A percentile compares a stretch with the other conserved stretches of the same genome.
These are phyloP conservation scores for Microctenopoma stevenorrisi DNA, from an alignment of 2,797 vertebrate genomes.

Conservation along the genomic window DNA sequence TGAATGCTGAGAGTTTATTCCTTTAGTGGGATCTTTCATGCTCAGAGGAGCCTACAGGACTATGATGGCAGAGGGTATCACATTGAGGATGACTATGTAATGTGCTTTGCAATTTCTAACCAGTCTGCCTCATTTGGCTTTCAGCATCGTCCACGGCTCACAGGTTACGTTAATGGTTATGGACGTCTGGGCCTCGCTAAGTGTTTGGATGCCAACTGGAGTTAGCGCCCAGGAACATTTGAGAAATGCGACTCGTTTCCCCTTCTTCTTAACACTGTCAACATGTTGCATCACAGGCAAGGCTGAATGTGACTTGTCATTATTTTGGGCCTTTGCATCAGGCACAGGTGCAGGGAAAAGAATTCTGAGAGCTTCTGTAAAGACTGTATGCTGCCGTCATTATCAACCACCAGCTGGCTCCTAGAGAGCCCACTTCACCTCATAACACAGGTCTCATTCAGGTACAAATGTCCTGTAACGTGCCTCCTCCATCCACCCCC, in stretches of 20 bases:
- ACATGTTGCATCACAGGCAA: slow-evolving; percentile 13
- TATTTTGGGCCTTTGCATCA: slow-evolving; percentile 49
- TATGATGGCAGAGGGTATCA: slow-evolving; percentile 30
- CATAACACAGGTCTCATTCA: slow-evolving; percentile 74
- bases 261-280: slow-evolving; percentile 34
- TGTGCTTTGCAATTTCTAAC: slow-evolving; percentile 48
- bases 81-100: slow-evolving; percentile 45
- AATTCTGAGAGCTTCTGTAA: slow-evolving; percentile 10
- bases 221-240: slow-evolving; percentile 7
- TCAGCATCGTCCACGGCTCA: slow-evolving; percentile 60
- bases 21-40: slow-evolving; percentile 16
- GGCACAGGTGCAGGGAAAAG: no score
- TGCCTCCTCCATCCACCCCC: slow-evolving; percentile 1
- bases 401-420: slow-evolving; percentile 72
- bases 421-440: slow-evolving; percentile 73
- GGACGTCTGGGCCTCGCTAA: slow-evolving; percentile 31
- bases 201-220: slow-evolving; percentile 25
- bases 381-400: slow-evolving; percentile 60
- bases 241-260: slow-evolving; percentile 31
- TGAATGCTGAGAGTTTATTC: slow-evolving; percentile 20
- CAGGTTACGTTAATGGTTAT: slow-evolving; percentile 55
- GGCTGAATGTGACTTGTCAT: slow-evolving; percentile 52
- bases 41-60: slow-evolving; percentile 34
- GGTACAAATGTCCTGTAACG: slow-evolving; percentile 79
- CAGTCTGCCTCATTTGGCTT: slow-evolving; percentile 63